These are phyloP conservation scores for Chitala chitala DNA, from an alignment of 2,113 vertebrate genomes.

Conservation along the genomic window DNA sequence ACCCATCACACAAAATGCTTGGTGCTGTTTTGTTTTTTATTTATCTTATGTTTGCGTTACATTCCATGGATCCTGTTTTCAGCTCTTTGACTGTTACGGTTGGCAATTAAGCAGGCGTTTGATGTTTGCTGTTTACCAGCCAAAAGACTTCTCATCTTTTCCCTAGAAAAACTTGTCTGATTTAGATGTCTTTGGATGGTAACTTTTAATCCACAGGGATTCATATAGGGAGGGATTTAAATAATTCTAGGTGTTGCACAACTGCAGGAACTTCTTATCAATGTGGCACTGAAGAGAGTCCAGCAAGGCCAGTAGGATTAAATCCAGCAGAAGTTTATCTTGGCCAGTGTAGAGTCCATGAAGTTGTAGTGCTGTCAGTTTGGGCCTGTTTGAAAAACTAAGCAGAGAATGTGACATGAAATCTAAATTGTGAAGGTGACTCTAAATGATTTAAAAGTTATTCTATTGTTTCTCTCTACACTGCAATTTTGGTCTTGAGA, in stretches of 20 bases:
- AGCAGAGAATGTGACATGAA: constrained; percentile 9
- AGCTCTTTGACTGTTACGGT: neutral
- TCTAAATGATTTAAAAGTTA: neutral
- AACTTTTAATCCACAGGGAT: neutral
- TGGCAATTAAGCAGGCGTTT: neutral
- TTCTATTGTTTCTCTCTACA: neutral
- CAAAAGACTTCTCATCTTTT: neutral
- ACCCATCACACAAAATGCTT: neutral
- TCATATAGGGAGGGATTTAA: neutral
- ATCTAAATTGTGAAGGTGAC: neutral
- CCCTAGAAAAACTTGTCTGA: neutral
- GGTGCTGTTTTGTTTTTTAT: neutral
- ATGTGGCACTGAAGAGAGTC: neutral
- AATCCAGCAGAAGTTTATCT: neutral
- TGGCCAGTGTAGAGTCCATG: neutral
- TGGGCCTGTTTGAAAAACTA: constrained; percentile 12
- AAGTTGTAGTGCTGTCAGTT: neutral
- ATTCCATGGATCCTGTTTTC: constrained; percentile 40
- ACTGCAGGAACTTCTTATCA: constrained; percentile 5
- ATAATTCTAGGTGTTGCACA: constrained; percentile 14
- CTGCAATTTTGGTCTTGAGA: neutral
- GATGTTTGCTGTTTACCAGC: neutral
- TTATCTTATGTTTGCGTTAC: constrained; percentile 46
- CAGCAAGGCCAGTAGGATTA: neutral
- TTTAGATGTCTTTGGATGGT: neutral